Evolutionary conservation across 2,797 vertebrate species (phyloP), one percentile per base, ranked within the genome.

Genomic region (Cichlasoma orientale): DNA sequence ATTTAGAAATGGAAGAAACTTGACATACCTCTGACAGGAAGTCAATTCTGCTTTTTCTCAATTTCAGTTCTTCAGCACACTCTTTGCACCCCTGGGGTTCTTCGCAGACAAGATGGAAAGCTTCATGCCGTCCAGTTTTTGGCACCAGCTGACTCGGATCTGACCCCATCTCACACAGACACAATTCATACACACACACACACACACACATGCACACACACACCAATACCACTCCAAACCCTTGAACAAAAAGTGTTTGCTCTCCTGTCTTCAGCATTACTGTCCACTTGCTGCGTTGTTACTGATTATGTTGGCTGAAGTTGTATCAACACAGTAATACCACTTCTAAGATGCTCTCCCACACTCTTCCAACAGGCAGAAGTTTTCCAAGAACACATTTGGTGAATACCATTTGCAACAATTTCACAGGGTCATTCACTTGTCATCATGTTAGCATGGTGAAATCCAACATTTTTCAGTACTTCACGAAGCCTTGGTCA

Each of bases 61-160:
- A 31, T 89, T 79, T 25, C 94, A 98, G 97, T 96, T 96, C 93
- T 96, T 96, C 93, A 96, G 96, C 93, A 97, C 94, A 82, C 95
- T 96, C 81, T 96, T 96, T 83, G 96, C 95, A 89, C 95, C 96
- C 41, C 93, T 96, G 93, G 95, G 92, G 80, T 97, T 97, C 92
- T 81, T 96, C 77, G 82, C 93, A 91, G 97, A 97, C 90, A 96
- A 96, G 94, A 96, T 93, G 84, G 93, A 97, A 92, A 95, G 93
- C 88, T 94, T 97, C 89, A 95, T 97, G 95, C 96, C 96, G 86
- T 93, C 96, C 91, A 93, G 95, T 88, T 94, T 95, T 85, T 97
- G 96, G 95, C 95, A 96, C 91, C 95, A 95, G 89, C 94, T 92
- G 76, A 94, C 95, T 89, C 94, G 94, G 79, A 95, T 95, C 90